These are phyloP conservation scores for Quadroppia sp. DNA, from an alignment of 2,888 invertebrate species.

Conservation along the genomic window DNA sequence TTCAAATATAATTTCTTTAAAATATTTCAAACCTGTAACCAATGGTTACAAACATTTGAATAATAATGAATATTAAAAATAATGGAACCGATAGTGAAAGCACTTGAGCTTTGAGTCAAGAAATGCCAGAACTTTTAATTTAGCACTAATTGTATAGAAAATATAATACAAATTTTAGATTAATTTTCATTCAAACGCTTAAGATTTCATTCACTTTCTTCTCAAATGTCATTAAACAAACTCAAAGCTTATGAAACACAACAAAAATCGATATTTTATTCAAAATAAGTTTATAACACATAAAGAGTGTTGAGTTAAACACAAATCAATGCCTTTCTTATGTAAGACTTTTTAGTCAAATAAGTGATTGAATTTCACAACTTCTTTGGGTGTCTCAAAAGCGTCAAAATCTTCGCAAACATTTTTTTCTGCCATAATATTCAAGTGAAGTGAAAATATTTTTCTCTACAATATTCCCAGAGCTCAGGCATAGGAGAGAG, in stretches of 20 bases:
- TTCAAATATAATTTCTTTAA: not conserved
- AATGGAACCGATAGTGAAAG: not conserved
- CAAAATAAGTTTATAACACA: not conserved
- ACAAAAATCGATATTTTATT: slow-evolving; percentile 13
- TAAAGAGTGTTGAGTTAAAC: not conserved
- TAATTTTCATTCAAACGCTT: not conserved
- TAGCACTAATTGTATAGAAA: not conserved
- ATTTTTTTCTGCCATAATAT: not conserved
- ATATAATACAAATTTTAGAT: not conserved
- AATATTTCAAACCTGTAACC: not conserved
- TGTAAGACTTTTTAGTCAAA: not conserved
- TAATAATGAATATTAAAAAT: not conserved
- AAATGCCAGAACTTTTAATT: not conserved
- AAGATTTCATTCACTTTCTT: not conserved
- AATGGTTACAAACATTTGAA: slow-evolving; percentile 2
- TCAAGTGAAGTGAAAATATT: not conserved
- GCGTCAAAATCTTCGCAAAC: not conserved
- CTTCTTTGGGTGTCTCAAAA: not conserved
- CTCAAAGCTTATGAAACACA: slow-evolving; percentile 3
- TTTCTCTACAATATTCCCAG: not conserved
- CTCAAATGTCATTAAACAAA: slow-evolving; percentile 22
- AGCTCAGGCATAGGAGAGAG: not conserved
- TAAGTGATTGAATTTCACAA: slow-evolving; percentile 26
- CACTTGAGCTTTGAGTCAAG: not conserved
- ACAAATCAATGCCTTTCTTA: slow-evolving; percentile 18